These are phyloP conservation scores for Cephus cinctus DNA, from an alignment of 1,140 invertebrate genomes.

Conservation along the genomic window DNA sequence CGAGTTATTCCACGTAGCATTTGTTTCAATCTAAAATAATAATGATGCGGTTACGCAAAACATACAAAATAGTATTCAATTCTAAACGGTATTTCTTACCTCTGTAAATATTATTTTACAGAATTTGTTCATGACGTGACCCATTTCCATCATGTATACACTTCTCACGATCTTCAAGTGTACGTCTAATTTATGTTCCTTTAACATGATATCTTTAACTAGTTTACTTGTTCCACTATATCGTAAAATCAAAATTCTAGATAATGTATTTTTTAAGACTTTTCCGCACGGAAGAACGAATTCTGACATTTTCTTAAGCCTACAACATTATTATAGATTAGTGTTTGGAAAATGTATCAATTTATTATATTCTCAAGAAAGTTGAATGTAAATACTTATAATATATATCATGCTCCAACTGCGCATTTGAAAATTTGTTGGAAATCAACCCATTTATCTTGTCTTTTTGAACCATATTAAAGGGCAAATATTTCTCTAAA, in stretches of 20 bases:
- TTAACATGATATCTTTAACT: slow-evolving; percentile 55
- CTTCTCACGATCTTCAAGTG: slow-evolving; percentile 56
- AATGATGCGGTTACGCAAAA: slow-evolving; percentile 18
- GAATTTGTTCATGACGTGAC: slow-evolving; percentile 64
- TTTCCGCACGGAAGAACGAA: slow-evolving; percentile 43
- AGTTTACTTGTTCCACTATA: slow-evolving; percentile 55
- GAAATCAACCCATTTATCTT: not conserved
- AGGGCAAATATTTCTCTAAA: slow-evolving; percentile 43
- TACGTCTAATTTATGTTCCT: slow-evolving; percentile 55
- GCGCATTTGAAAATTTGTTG: not conserved
- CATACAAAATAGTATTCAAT: slow-evolving; percentile 7
- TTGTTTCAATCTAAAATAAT: slow-evolving; percentile 52
- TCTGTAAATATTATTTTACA: slow-evolving; percentile 61
- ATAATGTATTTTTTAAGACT: slow-evolving; percentile 49
- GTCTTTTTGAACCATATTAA: slow-evolving; percentile 17
- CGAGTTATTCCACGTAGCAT: slow-evolving; percentile 47
- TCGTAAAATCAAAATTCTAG: slow-evolving; percentile 47
- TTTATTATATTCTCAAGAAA: not conserved
- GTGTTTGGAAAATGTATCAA: not conserved
- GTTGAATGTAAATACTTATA: not conserved
- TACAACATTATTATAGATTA: slow-evolving; percentile 20
- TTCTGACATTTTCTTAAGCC: slow-evolving; percentile 32
- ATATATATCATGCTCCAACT: slow-evolving; percentile 13
- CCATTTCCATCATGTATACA: slow-evolving; percentile 65
- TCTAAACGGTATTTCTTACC: slow-evolving; percentile 38